These are phyloP conservation scores for Prosopocoilus inquinatus DNA, from an alignment of 2,888 invertebrate genomes.

Conservation along the genomic window DNA sequence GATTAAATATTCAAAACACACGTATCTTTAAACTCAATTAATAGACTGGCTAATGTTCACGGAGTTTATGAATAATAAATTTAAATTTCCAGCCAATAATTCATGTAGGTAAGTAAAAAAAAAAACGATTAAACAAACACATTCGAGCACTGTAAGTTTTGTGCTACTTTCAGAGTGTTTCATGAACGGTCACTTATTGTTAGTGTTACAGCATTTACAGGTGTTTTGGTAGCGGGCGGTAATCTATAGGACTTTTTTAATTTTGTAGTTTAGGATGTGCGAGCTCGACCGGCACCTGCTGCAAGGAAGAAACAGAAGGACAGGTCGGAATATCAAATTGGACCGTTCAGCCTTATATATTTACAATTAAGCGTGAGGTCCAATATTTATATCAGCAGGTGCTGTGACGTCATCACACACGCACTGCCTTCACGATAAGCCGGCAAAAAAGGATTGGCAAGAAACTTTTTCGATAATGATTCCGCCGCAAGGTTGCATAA, in stretches of 20 bases:
- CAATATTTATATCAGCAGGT: conserved; percentile 37
- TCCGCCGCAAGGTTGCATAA: neutral
- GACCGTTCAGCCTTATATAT: conserved; percentile 38
- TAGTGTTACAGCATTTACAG: neutral
- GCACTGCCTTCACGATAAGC: conserved; percentile 1
- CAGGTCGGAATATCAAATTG: conserved; percentile 39
- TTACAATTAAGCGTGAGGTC: conserved; percentile 39
- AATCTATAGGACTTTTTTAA: conserved; percentile 9
- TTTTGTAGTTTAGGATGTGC: conserved; percentile 16
- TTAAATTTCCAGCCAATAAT: neutral
- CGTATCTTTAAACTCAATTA: no score
- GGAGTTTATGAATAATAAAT: no score
- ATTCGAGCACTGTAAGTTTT: neutral
- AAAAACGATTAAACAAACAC: neutral
- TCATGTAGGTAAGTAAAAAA: neutral
- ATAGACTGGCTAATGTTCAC: no score
- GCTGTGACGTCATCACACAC: conserved; percentile 20
- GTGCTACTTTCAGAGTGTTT: neutral
- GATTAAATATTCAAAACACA: no score
- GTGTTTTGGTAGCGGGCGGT: no score
- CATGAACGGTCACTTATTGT: neutral
- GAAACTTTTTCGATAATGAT: conserved; percentile 1
- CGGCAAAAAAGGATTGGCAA: conserved; percentile 1
- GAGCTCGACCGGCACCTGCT: conserved; percentile 31
- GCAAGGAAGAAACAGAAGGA: conserved; percentile 34